phyloP scores from a whole-genome alignment of 1,140 invertebrate genomes.

The Coenobita brevimanus region DNA sequence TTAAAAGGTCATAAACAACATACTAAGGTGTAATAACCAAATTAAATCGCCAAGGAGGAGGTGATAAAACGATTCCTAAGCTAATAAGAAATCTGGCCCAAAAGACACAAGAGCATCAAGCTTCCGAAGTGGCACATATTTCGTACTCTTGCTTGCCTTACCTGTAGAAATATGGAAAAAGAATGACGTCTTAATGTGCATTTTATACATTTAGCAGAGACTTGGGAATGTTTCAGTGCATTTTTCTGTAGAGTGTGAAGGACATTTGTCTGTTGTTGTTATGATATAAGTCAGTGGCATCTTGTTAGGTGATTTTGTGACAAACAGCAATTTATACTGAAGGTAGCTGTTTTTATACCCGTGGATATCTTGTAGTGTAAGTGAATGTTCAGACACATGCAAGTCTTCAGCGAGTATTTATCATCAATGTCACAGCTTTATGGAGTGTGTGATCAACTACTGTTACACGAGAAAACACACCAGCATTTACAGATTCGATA shows the following conservation, averaged over 20 bases:
- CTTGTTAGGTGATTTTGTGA: conserved; percentile 39
- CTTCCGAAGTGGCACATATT: conserved; percentile 50
- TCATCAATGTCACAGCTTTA: neutral
- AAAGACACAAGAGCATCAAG: conserved; percentile 26
- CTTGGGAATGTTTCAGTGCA: neutral
- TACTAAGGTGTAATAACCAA: no score
- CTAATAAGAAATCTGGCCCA: no score
- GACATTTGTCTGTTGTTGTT: conserved; percentile 24
- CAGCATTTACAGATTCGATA: neutral
- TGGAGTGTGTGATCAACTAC: no score
- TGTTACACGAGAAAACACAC: neutral
- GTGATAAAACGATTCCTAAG: no score
- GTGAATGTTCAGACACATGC: neutral
- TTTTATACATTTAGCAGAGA: conserved; percentile 35
- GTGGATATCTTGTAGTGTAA: conserved; percentile 10
- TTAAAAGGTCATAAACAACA: no score
- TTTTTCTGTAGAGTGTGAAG: conserved; percentile 4
- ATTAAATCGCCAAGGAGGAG: no score
- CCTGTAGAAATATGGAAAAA: conserved; percentile 34
- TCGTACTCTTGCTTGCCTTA: conserved; percentile 61
- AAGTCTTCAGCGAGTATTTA: neutral
- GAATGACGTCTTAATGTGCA: conserved; percentile 33
- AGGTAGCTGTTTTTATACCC: conserved; percentile 36
- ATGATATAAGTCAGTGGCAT: conserved; percentile 27
- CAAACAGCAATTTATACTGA: conserved; percentile 24